phyloP scores from a whole-genome alignment of 2,888 invertebrate genomes.

The Leucozona laternaria region DNA sequence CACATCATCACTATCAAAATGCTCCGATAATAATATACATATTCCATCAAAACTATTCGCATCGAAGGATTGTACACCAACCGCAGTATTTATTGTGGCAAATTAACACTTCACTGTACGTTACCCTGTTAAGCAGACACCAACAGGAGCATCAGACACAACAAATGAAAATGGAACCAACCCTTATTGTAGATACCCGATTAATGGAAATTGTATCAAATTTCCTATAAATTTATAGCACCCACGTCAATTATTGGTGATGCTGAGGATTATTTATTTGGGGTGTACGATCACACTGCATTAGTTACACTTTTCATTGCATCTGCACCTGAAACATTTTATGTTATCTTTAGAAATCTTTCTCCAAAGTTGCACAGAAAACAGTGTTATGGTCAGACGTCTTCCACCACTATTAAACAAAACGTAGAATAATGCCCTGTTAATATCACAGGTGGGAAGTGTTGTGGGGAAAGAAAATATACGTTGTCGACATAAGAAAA shows the following conservation, averaged over 20 bases:
- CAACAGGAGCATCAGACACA: background rate
- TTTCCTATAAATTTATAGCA: constrained; percentile 45
- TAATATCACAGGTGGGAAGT: constrained; percentile 25
- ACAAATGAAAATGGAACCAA: constrained; percentile 16
- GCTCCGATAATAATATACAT: constrained; percentile 44
- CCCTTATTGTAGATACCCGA: constrained; percentile 14
- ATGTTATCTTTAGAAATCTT: background rate
- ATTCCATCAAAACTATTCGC: constrained; percentile 27
- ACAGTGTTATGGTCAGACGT: constrained; percentile 47
- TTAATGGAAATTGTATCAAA: constrained; percentile 17
- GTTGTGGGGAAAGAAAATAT: constrained; percentile 5
- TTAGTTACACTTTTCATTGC: constrained; percentile 44
- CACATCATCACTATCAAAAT: constrained; percentile 39
- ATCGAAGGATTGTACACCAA: constrained; percentile 15
- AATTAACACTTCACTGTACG: constrained; percentile 58
- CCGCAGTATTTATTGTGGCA: constrained; percentile 56
- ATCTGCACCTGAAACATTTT: constrained; percentile 4
- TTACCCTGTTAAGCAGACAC: constrained; percentile 24
- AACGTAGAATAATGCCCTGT: background rate
- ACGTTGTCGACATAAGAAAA: constrained; percentile 19
- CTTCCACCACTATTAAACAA: background rate
- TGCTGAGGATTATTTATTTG: constrained; percentile 28
- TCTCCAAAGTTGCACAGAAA: constrained; percentile 14
- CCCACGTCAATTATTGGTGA: constrained; percentile 5
- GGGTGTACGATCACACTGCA: constrained; percentile 37